phyloP scores from a whole-genome alignment of 2,797 vertebrate genomes.

The Cygnus olor region DNA sequence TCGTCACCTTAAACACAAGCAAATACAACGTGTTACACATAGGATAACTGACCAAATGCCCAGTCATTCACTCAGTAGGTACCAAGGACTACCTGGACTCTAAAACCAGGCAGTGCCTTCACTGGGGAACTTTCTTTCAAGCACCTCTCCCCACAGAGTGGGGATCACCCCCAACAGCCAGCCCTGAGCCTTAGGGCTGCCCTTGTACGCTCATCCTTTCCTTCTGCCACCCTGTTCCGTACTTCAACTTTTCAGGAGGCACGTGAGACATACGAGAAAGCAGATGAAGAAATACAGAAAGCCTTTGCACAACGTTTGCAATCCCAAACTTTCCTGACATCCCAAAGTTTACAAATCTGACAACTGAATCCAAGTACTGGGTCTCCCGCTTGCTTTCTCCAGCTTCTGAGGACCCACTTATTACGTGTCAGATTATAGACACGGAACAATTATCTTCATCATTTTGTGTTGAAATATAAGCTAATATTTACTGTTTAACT shows the following conservation, averaged over 20 bases:
- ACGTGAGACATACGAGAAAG: neutral
- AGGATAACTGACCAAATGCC: neutral
- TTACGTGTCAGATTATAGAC: neutral
- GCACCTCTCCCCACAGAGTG: neutral
- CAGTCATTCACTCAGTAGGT: rapidly evolving
- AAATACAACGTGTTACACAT: neutral
- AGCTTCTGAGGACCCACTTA: neutral
- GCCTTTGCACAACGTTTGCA: neutral
- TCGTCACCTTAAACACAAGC: neutral
- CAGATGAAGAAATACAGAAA: neutral
- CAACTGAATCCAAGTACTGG: neutral
- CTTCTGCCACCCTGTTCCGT: neutral
- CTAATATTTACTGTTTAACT: neutral
- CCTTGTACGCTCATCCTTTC: neutral
- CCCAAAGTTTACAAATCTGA: neutral
- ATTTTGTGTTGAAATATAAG: neutral
- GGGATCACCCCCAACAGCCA: neutral
- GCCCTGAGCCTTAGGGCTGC: neutral
- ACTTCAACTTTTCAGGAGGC: neutral
- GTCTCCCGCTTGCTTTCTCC: neutral
- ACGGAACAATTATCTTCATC: neutral
- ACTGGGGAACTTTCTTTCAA: neutral
- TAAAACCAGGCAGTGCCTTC: neutral
- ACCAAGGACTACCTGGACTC: neutral
- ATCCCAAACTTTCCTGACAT: neutral